Base-by-base conservation (phyloP, 2,113 vertebrate species). In the Arenaria interpres region DNA sequence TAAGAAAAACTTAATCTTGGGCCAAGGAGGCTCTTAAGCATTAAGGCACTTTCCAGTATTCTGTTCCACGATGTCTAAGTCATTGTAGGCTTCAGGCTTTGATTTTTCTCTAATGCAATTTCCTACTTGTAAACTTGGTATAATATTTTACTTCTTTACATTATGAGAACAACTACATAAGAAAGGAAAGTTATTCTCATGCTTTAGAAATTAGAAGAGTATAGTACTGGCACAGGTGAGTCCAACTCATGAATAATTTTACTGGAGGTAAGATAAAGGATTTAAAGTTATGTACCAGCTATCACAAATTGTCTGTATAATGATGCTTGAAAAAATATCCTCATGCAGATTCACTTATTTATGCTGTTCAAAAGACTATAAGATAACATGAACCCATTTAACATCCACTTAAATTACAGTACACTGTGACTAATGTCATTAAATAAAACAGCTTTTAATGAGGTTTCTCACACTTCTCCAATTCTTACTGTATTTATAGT, bases 361-460 rank as follows among this genome's bases (percentile, higher is more conserved):
- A 28, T 54, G 25, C 14, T 66, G 28, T 62, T 91, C 41, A 90
- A 72, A 82, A 71, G 19, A 27, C 39, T 74, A 20, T 35, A 46
- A 63, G 78, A 81, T 33, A 88, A 5, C 22, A 67, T 46, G n/a
- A 23, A 88, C 20, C 18, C 25, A 43, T 83, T 80, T 41, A 74
- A 57, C 10, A 89, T 23, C 43, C 14, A 35, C 63, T 89, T 69
- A 25, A 71, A 60, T 74, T 85, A 59, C 21, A 43, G 12, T 60
- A 60, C 23, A 28, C 14, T 39, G 37, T 86, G 46, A 80, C 39
- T 84, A 83, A 88, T 14, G 5, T 56, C 88, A 64, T 67, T 60
- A 87, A 93, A 92, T 25, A 68, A 90, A 88, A 86, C 66, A 78
- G 3, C 8, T 77, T 85, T 84, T 75, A 50, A 72, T 69, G 7